phyloP scores from a whole-genome alignment of 2,888 invertebrate genomes.

The Lepetodrilus schrolli region DNA sequence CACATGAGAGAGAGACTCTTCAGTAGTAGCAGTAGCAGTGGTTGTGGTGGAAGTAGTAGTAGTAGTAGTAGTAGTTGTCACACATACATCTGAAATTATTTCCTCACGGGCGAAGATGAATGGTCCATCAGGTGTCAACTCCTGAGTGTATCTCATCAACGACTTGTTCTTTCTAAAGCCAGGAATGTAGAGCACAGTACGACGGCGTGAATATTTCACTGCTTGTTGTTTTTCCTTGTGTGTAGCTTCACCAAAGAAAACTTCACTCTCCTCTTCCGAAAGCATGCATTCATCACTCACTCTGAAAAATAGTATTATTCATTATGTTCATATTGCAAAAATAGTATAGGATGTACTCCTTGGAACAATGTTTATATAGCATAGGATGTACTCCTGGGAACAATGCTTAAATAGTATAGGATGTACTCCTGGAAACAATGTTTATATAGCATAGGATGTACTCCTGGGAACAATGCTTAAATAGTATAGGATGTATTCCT shows the following conservation, averaged over 20 bases:
- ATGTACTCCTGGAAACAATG: too few relatives aligned
- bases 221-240: neutral
- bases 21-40: too few relatives aligned
- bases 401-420: too few relatives aligned
- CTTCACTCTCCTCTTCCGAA: neutral
- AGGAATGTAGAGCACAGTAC: constrained; percentile 6
- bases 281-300: neutral
- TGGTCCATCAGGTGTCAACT: neutral
- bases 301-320: neutral
- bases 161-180: neutral
- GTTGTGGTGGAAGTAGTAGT: too few relatives aligned
- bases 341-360: neutral
- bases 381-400: too few relatives aligned
- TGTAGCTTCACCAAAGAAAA: constrained; percentile 22
- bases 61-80: neutral
- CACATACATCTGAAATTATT: neutral
- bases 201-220: constrained; percentile 10
- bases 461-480: too few relatives aligned
- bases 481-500: too few relatives aligned
- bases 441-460: too few relatives aligned
- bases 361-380: too few relatives aligned
- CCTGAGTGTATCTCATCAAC: constrained; percentile 1
- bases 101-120: neutral
- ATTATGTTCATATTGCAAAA: neutral
- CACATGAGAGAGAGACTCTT: too few relatives aligned